Evolutionary conservation across 2,797 vertebrate species (phyloP), one percentile per base, ranked within the genome.

Genomic region (Pithecia hirsuta): DNA sequence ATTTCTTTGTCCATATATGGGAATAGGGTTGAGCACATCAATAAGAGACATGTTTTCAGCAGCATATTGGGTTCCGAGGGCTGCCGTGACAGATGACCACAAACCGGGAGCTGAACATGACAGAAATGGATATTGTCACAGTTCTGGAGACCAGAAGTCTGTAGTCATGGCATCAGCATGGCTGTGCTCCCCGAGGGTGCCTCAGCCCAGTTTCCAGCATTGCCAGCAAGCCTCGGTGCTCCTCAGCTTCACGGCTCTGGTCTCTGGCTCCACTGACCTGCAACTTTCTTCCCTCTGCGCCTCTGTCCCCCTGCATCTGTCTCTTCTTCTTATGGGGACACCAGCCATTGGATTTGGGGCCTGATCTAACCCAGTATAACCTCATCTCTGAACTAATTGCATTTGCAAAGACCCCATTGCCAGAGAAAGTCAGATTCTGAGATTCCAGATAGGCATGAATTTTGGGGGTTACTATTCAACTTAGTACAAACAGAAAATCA

Each of bases 161-260:
- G 61, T 22, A 67, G 36, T 22, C 33, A 26, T 20, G 19, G 11
- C 4, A 19, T 39, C 44, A 4, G 8, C 67, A 14, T 12, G 36
- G 50, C 28, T 0, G 0, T 0, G 1, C 17, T 41, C 6, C 20
- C 30, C 0, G 12, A n/a, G 28, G 5, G 39, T 7, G 14, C 36
- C 61, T 28, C 10, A 4, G 7, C 59, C 26, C 8, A 0, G 36
- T 30, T 36, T 4, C 61, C 2, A 33, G 20, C 5, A 41, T 33
- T 30, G 14, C 70, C 30, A 22, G 39, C 5, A 20, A 1, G 8
- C 57, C 78, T 33, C 3, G 13, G 59, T 0, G 2, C 15, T 41
- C 44, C 36, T 44, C 2, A 1, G n/a, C 7, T 5, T 22, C 1
- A 2, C 1, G 1, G 2, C 7, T 24, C 15, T 9, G 1, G 2